Evolutionary conservation across 1,140 invertebrate species (phyloP).

Genomic region (Pseudachorutes palmiensis): DNA sequence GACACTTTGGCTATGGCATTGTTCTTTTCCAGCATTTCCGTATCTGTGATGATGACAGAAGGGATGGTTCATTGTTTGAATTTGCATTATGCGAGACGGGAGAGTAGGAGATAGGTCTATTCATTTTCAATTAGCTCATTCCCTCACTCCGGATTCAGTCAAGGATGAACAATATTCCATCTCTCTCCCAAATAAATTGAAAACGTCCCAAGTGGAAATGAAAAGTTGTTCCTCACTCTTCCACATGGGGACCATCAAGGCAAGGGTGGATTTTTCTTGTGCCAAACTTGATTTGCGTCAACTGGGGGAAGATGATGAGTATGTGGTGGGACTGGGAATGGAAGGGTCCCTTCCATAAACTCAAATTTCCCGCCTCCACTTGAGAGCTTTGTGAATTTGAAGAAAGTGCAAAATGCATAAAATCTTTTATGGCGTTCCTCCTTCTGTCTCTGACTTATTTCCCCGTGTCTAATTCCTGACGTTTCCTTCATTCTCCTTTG

Average conservation of each 20-base stretch:
- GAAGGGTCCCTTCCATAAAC: conserved; percentile 20
- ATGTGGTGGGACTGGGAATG: conserved; percentile 13
- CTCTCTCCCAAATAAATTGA: not conserved
- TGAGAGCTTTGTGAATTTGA: no score
- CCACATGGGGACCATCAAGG: not conserved
- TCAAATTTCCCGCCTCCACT: conserved; percentile 29
- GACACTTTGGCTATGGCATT: not conserved
- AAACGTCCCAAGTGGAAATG: not conserved
- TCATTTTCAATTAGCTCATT: not conserved
- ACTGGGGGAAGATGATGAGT: conserved; percentile 22
- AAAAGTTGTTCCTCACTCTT: not conserved
- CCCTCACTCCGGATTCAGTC: not conserved
- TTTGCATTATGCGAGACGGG: not conserved
- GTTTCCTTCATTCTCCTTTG: not conserved
- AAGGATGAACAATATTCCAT: not conserved
- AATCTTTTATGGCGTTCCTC: conserved; percentile 6
- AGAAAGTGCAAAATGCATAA: conserved; percentile 19
- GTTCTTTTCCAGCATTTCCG: not conserved
- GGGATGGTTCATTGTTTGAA: not conserved
- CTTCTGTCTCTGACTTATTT: conserved; percentile 2
- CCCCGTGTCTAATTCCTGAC: not conserved
- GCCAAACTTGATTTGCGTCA: conserved; percentile 18
- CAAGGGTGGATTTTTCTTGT: not conserved
- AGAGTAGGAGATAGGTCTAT: no score
- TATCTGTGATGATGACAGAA: not conserved